A percentile compares a stretch with the other conserved stretches of the same genome.
phyloP scores from a whole-genome alignment of 2,113 vertebrate species.

The Percina caprodes region DNA sequence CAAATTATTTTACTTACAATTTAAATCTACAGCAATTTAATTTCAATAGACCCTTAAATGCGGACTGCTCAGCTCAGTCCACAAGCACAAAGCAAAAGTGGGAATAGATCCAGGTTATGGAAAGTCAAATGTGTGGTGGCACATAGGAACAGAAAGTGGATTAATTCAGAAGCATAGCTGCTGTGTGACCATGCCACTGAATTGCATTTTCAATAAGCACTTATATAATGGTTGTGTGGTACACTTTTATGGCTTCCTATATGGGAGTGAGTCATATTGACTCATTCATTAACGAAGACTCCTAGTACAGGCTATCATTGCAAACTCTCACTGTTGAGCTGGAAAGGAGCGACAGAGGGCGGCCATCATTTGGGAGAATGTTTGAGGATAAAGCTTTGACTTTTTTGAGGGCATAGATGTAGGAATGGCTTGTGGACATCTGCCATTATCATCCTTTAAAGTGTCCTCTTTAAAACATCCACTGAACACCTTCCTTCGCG shows the following conservation, averaged over 20 bases:
- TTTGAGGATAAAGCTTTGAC: not conserved
- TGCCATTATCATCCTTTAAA: slow-evolving; percentile 1
- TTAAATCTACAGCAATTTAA: not conserved
- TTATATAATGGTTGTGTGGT: not conserved
- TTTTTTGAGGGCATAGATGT: not conserved
- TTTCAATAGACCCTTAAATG: not conserved
- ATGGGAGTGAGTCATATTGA: not conserved
- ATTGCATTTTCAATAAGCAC: slow-evolving; percentile 4
- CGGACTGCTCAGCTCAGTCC: not conserved
- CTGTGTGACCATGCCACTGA: not conserved
- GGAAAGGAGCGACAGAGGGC: not conserved
- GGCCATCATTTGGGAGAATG: not conserved
- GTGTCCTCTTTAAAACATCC: not conserved
- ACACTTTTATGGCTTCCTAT: not conserved
- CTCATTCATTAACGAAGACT: slow-evolving; percentile 11
- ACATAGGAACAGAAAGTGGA: not conserved
- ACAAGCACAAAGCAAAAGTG: not conserved
- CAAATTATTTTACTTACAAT: not conserved
- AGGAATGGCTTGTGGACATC: too few species aligned
- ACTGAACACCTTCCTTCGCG: not conserved
- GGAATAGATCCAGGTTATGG: not conserved
- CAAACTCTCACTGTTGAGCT: not conserved
- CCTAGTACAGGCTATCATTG: not conserved
- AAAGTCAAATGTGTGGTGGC: not conserved
- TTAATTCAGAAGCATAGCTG: not conserved